Conservation (phyloP, 2,113 vertebrate genomes). For the Atrichornis clamosus region DNA sequence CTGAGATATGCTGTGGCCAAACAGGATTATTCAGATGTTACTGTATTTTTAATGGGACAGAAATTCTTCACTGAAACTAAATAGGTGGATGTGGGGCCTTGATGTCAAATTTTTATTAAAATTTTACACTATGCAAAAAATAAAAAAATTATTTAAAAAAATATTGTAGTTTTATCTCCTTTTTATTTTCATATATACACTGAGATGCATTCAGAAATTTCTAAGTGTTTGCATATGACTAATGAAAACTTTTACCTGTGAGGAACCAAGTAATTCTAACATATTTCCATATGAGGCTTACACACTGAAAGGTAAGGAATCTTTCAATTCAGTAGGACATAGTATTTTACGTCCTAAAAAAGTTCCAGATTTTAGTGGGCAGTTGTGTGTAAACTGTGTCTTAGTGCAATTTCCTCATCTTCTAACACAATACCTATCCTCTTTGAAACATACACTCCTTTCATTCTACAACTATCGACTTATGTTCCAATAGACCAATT, state of each 20-base stretch:
- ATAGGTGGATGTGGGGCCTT: conserved; percentile 62
- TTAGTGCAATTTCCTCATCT: conserved; percentile 50
- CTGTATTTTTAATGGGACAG: conserved; percentile 44
- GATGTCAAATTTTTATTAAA: conserved; percentile 71
- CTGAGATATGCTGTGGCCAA: conserved; percentile 63
- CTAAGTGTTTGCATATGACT: conserved; percentile 66
- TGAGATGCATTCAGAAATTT: conserved; percentile 70
- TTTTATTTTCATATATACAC: conserved; percentile 81
- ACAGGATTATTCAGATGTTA: conserved; percentile 47
- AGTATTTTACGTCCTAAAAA: not conserved
- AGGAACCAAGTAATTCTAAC: conserved; percentile 49
- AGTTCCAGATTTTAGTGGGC: conserved; percentile 42
- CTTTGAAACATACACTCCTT: not conserved
- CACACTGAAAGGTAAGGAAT: conserved; percentile 55
- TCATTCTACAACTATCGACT: not conserved
- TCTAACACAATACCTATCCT: not conserved
- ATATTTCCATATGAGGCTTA: conserved; percentile 56
- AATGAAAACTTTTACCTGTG: conserved; percentile 57
- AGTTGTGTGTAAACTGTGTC: conserved; percentile 54
- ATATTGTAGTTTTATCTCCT: conserved; percentile 73
- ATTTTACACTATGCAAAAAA: conserved; percentile 78
- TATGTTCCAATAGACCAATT: not conserved
- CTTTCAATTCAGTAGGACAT: conserved; percentile 28
- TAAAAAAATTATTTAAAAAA: conserved; percentile 80
- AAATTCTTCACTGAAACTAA: conserved; percentile 66